Evolutionary conservation across 2,113 vertebrate genomes (phyloP).

Genomic region (Erythrolamprus reginae): DNA sequence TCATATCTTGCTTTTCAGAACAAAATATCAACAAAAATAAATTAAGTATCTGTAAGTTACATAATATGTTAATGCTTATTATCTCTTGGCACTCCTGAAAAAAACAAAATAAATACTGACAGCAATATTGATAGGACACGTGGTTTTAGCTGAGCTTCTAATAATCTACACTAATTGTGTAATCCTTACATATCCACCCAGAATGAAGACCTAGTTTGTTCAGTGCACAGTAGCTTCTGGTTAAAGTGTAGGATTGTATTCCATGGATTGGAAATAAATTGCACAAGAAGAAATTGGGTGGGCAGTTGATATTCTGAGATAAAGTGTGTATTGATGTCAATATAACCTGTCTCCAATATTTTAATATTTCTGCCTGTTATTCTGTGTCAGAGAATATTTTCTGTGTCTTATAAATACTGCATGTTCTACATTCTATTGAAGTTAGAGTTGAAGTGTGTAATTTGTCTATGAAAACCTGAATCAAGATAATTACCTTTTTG

Average conservation of each 20-base stretch:
- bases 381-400: constrained; percentile 53
- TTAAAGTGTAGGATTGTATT: not conserved
- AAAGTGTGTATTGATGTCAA: not conserved
- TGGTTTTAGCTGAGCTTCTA: not conserved
- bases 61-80: constrained; percentile 4
- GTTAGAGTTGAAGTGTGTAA: constrained; percentile 40
- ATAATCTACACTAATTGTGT: not conserved
- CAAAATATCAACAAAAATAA: constrained; percentile 8
- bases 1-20: constrained; percentile 14
- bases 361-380: constrained; percentile 8
- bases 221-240: not conserved
- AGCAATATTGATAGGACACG: not conserved
- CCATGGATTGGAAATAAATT: not conserved
- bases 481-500: constrained; percentile 18
- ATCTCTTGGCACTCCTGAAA: not conserved
- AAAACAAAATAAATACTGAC: not conserved
- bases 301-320: not conserved
- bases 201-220: not conserved
- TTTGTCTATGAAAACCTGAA: not conserved
- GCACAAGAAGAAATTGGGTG: not conserved
- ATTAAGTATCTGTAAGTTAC: constrained; percentile 12
- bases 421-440: constrained; percentile 43
- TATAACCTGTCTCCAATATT: not conserved
- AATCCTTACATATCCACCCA: not conserved
- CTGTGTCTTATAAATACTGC: constrained; percentile 41